Percentiles rank a stretch among this genome's conserved stretches.
Conservation (phyloP, 2,888 invertebrate species). For the Colostygia pectinataria region DNA sequence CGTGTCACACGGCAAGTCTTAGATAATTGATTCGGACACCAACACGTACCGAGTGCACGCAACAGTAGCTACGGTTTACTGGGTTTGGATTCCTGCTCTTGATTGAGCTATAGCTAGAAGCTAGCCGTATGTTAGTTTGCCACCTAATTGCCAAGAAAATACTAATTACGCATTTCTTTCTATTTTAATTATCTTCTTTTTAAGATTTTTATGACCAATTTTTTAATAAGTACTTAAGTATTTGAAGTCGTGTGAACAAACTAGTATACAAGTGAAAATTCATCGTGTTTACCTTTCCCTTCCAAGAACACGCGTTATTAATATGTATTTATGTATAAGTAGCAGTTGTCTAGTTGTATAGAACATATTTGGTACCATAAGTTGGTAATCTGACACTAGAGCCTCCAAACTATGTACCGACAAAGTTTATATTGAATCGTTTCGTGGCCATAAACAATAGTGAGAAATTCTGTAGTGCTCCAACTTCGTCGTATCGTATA, state of each 20-base stretch:
- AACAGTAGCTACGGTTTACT: not conserved
- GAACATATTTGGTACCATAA: slow-evolving; percentile 16
- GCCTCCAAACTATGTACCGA: slow-evolving; percentile 28
- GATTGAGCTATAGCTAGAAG: not conserved
- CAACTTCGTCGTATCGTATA: slow-evolving; percentile 36
- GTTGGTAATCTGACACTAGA: slow-evolving; percentile 26
- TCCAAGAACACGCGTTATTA: too few relatives aligned
- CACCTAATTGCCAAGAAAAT: too few relatives aligned
- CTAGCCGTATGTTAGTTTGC: too few relatives aligned
- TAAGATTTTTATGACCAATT: too few relatives aligned
- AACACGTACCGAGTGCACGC: slow-evolving; percentile 12
- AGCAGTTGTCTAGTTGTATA: slow-evolving; percentile 9
- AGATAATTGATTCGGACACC: slow-evolving; percentile 22
- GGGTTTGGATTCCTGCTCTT: not conserved
- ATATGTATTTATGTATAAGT: not conserved
- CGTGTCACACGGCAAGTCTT: slow-evolving; percentile 15
- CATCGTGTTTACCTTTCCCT: too few relatives aligned
- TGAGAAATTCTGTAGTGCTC: slow-evolving; percentile 29
- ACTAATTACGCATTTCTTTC: too few relatives aligned
- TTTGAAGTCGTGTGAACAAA: too few relatives aligned
- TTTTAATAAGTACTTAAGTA: too few relatives aligned
- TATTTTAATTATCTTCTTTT: too few relatives aligned
- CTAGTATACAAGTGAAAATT: too few relatives aligned
- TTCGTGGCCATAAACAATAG: slow-evolving; percentile 32
- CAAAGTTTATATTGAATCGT: slow-evolving; percentile 31